phyloP scores from a whole-genome alignment of 2,797 vertebrate species.

The Orientallactaga sibirica region DNA sequence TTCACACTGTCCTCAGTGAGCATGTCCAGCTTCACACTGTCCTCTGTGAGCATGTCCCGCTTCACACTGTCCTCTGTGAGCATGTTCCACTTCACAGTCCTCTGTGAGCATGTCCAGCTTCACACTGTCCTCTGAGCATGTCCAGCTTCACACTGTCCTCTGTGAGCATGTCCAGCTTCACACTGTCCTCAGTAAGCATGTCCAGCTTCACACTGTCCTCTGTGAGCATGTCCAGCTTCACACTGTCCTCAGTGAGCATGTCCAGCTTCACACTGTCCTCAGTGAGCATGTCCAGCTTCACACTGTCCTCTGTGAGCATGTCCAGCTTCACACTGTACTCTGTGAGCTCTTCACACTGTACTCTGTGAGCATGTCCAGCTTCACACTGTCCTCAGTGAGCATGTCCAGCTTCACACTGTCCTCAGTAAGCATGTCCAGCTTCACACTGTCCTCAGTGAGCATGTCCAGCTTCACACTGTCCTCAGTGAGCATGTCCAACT shows the following conservation, averaged over 20 bases:
- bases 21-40: not conserved
- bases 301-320: not conserved
- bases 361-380: not conserved
- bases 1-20: not conserved
- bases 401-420: no score
- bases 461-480: not conserved
- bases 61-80: no score
- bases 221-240: no score
- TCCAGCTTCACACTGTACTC: not conserved
- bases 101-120: not conserved
- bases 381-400: not conserved
- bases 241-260: not conserved
- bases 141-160: not conserved
- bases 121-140: not conserved
- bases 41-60: not conserved
- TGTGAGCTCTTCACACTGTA: not conserved
- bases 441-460: not conserved
- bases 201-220: not conserved
- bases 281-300: not conserved
- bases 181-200: not conserved
- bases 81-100: no score
- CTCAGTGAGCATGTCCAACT: no score
- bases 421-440: no score
- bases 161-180: not conserved
- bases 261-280: not conserved